Evolutionary conservation across 1,140 invertebrate species (phyloP).

Genomic region (Trichonephila clavipes): DNA sequence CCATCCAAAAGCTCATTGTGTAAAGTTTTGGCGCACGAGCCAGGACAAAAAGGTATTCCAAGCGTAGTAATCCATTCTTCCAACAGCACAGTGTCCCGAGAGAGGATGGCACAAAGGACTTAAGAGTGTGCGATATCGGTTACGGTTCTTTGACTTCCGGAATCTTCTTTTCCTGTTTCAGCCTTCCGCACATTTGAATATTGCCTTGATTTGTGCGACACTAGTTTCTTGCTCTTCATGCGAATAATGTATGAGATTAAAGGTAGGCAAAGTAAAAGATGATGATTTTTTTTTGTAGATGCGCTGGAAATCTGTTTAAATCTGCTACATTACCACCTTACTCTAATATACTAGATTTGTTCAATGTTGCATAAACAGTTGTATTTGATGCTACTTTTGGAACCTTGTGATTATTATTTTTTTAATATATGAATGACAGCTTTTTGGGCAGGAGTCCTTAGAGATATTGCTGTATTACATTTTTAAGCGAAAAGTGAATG

Average conservation of each 20-base stretch:
- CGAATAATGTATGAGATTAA: background rate
- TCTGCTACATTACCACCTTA: background rate
- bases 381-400: too few species aligned
- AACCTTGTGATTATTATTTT: too few species aligned
- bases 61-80: conserved; percentile 58
- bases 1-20: conserved; percentile 32
- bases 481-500: too few species aligned
- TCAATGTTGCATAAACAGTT: too few species aligned
- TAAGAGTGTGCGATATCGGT: conserved; percentile 16
- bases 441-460: too few species aligned
- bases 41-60: conserved; percentile 51
- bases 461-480: too few species aligned
- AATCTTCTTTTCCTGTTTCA: background rate
- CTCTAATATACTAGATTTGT: too few species aligned
- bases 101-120: conserved; percentile 14
- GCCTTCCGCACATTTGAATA: conserved; percentile 18
- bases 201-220: background rate
- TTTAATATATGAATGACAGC: too few species aligned
- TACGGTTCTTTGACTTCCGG: conserved; percentile 39
- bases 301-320: background rate
- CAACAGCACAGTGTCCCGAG: conserved; percentile 6
- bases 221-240: background rate
- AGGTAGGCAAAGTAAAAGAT: background rate
- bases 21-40: conserved; percentile 44
- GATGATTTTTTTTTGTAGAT: background rate